Percentiles rank a stretch among this genome's conserved stretches.
phyloP scores from a whole-genome alignment of 1,140 invertebrate species.

The Diorhabda carinulata region DNA sequence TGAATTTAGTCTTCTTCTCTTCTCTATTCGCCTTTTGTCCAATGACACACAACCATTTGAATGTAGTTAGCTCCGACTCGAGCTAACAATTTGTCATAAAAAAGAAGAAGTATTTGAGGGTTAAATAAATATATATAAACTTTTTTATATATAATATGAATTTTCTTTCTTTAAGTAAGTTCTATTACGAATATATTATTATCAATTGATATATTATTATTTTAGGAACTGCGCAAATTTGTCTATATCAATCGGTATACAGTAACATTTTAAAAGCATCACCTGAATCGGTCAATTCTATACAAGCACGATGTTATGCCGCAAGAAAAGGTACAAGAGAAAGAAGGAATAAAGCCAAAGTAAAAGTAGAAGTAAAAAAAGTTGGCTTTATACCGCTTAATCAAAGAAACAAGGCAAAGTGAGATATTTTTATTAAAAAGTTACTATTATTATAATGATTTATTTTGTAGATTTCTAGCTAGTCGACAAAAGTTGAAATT shows the following conservation, averaged over 20 bases:
- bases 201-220: background rate
- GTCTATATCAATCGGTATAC: background rate
- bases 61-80: too few species aligned
- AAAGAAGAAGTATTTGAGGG: too few species aligned
- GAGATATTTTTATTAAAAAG: constrained; percentile 13
- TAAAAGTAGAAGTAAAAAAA: constrained; percentile 67
- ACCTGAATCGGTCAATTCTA: constrained; percentile 5
- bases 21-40: too few species aligned
- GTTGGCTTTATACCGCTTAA: constrained; percentile 62
- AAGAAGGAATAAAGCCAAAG: constrained; percentile 62
- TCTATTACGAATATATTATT: too few species aligned
- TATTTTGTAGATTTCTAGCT: constrained; percentile 27
- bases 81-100: too few species aligned
- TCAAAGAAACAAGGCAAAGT: constrained; percentile 52
- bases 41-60: too few species aligned
- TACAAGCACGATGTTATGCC: constrained; percentile 50
- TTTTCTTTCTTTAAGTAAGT: too few species aligned
- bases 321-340: constrained; percentile 74
- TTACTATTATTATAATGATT: background rate
- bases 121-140: too few species aligned
- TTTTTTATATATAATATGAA: too few species aligned
- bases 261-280: constrained; percentile 8
- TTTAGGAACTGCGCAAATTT: constrained; percentile 3
- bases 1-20: too few species aligned
- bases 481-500: constrained; percentile 40